Percentiles rank a stretch among this genome's conserved stretches.
These are phyloP conservation scores for Drosophila takahashii DNA, from an alignment of 1,140 invertebrate species.

Conservation along the genomic window DNA sequence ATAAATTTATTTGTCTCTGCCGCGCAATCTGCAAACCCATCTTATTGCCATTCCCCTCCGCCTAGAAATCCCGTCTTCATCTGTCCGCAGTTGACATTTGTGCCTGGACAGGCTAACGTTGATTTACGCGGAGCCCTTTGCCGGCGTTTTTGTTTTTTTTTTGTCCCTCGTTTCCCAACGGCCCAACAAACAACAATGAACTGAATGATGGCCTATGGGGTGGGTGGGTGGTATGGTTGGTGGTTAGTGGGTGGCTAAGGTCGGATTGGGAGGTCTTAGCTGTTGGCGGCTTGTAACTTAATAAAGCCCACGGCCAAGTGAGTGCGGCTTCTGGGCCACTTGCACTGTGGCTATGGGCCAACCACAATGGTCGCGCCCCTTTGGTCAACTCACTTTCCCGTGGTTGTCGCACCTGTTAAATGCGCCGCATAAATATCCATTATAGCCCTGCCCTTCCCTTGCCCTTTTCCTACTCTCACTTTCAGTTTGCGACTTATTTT, in stretches of 20 bases:
- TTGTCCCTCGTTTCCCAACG: constrained; percentile 54
- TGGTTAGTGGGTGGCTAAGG: not conserved
- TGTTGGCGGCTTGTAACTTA: constrained; percentile 44
- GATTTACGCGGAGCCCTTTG: constrained; percentile 67
- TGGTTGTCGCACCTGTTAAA: constrained; percentile 56
- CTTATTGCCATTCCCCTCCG: not conserved
- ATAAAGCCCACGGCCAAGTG: constrained; percentile 49
- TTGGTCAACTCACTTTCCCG: constrained; percentile 19
- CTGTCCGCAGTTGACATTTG: constrained; percentile 57
- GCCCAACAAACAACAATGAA: constrained; percentile 78
- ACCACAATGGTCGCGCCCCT: constrained; percentile 24
- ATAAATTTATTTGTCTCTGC: constrained; percentile 69
- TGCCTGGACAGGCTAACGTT: constrained; percentile 64
- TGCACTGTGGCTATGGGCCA: constrained; percentile 12
- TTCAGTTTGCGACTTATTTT: constrained; percentile 19
- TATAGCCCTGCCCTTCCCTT: constrained; percentile 6
- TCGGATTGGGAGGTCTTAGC: constrained; percentile 2
- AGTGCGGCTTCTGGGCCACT: constrained; percentile 31
- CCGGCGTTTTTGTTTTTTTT: not conserved
- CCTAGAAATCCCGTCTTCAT: constrained; percentile 2
- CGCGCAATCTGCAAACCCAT: constrained; percentile 7
- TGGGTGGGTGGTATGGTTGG: not conserved
- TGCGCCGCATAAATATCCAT: constrained; percentile 68
- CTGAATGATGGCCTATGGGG: constrained; percentile 31
- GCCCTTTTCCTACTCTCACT: not conserved